These are phyloP conservation scores for Lepeophtheirus nordmannii DNA, from an alignment of 2,888 invertebrate genomes.

Conservation along the genomic window DNA sequence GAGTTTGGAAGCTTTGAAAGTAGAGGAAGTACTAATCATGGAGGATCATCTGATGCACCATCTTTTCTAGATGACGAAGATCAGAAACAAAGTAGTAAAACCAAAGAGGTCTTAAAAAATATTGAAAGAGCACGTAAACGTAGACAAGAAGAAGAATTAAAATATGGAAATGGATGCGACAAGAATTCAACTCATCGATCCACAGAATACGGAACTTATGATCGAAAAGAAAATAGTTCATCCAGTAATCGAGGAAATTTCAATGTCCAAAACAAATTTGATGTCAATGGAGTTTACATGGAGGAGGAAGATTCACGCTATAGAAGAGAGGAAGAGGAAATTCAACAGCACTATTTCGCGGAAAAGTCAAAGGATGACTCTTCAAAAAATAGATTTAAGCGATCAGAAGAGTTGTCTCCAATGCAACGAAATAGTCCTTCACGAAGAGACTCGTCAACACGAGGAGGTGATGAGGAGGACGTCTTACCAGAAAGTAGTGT, in stretches of 20 bases:
- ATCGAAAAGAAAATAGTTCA: too few relatives aligned
- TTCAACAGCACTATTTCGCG: not conserved
- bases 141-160: slow-evolving; percentile 28
- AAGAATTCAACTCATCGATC: not conserved
- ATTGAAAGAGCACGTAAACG: slow-evolving; percentile 40
- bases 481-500: too few relatives aligned
- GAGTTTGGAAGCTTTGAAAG: too few relatives aligned
- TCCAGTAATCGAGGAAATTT: too few relatives aligned
- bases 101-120: slow-evolving; percentile 40
- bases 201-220: too few relatives aligned
- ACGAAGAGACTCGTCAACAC: too few relatives aligned
- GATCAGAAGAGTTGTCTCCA: not conserved
- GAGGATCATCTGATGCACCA: not conserved
- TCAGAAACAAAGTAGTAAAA: slow-evolving; percentile 39
- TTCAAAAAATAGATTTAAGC: not conserved
- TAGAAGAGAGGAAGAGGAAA: not conserved
- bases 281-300: not conserved
- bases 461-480: too few relatives aligned
- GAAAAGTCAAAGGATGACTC: too few relatives aligned
- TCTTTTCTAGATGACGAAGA: slow-evolving; percentile 25
- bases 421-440: too few relatives aligned
- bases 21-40: not conserved
- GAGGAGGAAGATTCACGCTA: not conserved
- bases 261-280: not conserved
- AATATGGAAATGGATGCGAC: slow-evolving; percentile 23